Evolutionary conservation across 2,797 vertebrate species (phyloP).

Genomic region (Microctenopoma lineatum): DNA sequence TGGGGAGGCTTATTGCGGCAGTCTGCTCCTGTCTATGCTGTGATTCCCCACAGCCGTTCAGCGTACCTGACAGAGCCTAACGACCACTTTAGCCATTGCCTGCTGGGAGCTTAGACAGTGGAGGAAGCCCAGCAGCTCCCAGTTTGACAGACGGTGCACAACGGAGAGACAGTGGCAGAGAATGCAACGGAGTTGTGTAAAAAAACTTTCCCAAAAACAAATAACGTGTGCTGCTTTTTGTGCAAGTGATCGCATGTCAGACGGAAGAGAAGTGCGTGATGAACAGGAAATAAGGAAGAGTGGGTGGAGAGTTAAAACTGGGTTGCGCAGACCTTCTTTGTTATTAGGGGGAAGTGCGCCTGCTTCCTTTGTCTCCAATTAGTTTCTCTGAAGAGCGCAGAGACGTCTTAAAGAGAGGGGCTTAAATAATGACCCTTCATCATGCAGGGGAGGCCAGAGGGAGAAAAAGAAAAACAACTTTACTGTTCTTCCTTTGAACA

Average conservation of each 20-base stretch:
- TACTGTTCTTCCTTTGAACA: constrained; percentile 80
- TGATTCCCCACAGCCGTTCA: constrained; percentile 35
- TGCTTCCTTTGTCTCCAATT: constrained; percentile 85
- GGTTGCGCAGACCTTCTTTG: constrained; percentile 74
- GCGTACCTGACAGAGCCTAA: constrained; percentile 57
- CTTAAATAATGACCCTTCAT: constrained; percentile 86
- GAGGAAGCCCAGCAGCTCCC: constrained; percentile 19
- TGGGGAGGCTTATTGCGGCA: constrained; percentile 59
- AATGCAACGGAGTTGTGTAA: constrained; percentile 4
- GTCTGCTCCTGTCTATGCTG: constrained; percentile 48
- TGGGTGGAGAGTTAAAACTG: constrained; percentile 72
- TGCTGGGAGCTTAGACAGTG: constrained; percentile 57
- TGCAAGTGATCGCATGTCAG: constrained; percentile 31
- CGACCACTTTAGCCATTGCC: constrained; percentile 61
- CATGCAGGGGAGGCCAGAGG: constrained; percentile 67
- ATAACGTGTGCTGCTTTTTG: not conserved
- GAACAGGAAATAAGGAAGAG: constrained; percentile 49
- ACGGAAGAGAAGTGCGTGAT: constrained; percentile 39
- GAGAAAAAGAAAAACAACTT: constrained; percentile 68
- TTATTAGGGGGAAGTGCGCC: constrained; percentile 82
- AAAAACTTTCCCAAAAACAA: constrained; percentile 3
- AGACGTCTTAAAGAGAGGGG: constrained; percentile 81
- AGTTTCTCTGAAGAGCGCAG: constrained; percentile 78
- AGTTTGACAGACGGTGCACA: constrained; percentile 21
- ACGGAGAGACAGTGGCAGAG: constrained; percentile 16